phyloP scores from a whole-genome alignment of 2,797 vertebrate genomes.

The Gymnopithys bicolor region DNA sequence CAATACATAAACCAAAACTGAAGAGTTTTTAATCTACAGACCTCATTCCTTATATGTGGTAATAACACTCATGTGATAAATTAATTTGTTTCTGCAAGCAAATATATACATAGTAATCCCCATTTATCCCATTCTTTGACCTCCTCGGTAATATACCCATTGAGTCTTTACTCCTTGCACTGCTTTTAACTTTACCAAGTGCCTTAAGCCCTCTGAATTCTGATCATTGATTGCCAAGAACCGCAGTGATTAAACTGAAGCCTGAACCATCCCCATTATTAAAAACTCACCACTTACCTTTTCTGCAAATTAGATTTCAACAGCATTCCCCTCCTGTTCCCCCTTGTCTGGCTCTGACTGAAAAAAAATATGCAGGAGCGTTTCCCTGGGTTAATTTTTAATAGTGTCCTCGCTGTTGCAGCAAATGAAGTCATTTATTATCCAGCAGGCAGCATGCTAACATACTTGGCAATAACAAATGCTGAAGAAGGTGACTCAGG shows the following conservation, averaged over 20 bases:
- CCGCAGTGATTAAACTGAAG: constrained; percentile 9
- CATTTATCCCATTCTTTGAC: not conserved
- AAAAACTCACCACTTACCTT: not conserved
- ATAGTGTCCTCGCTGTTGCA: constrained; percentile 8
- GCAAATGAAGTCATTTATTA: constrained; percentile 45
- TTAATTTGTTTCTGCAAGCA: not conserved
- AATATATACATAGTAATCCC: not conserved
- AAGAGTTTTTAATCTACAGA: not conserved
- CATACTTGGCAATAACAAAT: not conserved
- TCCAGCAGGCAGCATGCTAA: constrained; percentile 42
- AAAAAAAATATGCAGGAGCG: not conserved
- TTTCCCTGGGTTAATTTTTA: constrained; percentile 63
- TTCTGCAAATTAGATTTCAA: constrained; percentile 19
- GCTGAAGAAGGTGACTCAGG: constrained; percentile 46
- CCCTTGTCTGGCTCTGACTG: not conserved
- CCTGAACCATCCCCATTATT: not conserved
- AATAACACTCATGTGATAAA: not conserved
- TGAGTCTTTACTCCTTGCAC: not conserved
- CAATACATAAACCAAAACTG: not conserved
- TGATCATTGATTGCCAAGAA: not conserved
- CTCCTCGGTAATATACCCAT: not conserved
- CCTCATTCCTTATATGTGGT: not conserved
- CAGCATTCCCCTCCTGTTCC: not conserved
- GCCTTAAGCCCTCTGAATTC: not conserved
- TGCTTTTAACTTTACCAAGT: constrained; percentile 1